phyloP scores from a whole-genome alignment of 2,888 invertebrate species.

The Polymixis lichenea region DNA sequence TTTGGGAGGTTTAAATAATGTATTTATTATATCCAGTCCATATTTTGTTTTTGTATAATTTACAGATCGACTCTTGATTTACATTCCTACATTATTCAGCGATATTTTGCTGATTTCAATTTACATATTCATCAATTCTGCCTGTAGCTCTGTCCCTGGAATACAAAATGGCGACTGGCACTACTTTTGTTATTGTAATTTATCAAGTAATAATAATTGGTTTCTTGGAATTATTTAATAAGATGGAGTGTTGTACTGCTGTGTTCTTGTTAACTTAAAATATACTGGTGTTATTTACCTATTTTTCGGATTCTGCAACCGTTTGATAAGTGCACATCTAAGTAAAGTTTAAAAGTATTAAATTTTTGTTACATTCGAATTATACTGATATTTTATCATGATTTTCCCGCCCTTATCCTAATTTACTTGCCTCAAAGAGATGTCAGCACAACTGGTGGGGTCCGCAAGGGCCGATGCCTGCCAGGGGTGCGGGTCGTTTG shows the following conservation, averaged over 20 bases:
- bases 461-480: too few relatives aligned
- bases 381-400: too few relatives aligned
- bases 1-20: conserved; percentile 27
- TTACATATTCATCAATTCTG: conserved; percentile 57
- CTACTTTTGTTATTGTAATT: conserved; percentile 48
- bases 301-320: background rate
- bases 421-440: too few relatives aligned
- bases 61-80: conserved; percentile 50
- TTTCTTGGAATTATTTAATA: conserved; percentile 18
- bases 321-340: too few relatives aligned
- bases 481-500: too few relatives aligned
- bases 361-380: too few relatives aligned
- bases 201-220: conserved; percentile 7
- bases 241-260: background rate
- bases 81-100: conserved; percentile 56
- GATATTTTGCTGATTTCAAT: conserved; percentile 53
- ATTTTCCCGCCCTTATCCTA: too few relatives aligned
- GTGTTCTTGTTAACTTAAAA: background rate
- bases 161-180: conserved; percentile 42
- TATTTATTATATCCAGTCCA: conserved; percentile 39
- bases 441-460: too few relatives aligned
- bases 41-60: conserved; percentile 59
- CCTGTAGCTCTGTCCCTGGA: conserved; percentile 45
- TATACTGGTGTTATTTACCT: background rate
- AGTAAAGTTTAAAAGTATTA: background rate